A percentile compares a stretch with the other conserved stretches of the same genome.
phyloP scores from a whole-genome alignment of 2,888 invertebrate species.

The Dynastes grantii region DNA sequence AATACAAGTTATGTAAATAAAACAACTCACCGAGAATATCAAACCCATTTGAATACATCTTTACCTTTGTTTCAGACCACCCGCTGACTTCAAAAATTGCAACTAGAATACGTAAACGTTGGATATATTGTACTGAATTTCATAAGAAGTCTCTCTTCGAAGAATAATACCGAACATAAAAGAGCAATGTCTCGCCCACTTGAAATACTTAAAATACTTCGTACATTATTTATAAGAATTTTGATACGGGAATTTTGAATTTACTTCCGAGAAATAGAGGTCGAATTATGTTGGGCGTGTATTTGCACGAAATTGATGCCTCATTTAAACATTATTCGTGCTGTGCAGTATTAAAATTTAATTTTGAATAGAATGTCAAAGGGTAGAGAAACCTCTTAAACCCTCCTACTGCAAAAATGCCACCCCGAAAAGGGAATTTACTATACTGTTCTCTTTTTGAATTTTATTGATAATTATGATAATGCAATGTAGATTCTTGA shows the following conservation, averaged over 20 bases:
- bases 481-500: not conserved
- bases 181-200: conserved; percentile 16
- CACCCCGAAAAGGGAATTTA: not conserved
- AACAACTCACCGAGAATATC: not conserved
- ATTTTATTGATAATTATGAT: not conserved
- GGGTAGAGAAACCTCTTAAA: not conserved
- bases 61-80: conserved; percentile 14
- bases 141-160: not conserved
- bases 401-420: not conserved
- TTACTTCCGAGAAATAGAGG: not conserved
- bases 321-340: not conserved
- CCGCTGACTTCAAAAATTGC: conserved; percentile 8
- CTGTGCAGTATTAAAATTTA: not conserved
- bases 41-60: conserved; percentile 10
- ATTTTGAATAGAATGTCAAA: not conserved
- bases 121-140: conserved; percentile 11
- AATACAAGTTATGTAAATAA: conserved; percentile 10
- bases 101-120: not conserved
- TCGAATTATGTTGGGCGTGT: not conserved
- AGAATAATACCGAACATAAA: not conserved
- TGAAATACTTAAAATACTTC: conserved; percentile 23
- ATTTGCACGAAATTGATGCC: not conserved
- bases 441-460: no score
- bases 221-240: conserved; percentile 25
- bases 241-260: not conserved